Evolutionary conservation across 1,140 invertebrate species (phyloP).

Genomic region (Scaptodrosophila lebanonensis): DNA sequence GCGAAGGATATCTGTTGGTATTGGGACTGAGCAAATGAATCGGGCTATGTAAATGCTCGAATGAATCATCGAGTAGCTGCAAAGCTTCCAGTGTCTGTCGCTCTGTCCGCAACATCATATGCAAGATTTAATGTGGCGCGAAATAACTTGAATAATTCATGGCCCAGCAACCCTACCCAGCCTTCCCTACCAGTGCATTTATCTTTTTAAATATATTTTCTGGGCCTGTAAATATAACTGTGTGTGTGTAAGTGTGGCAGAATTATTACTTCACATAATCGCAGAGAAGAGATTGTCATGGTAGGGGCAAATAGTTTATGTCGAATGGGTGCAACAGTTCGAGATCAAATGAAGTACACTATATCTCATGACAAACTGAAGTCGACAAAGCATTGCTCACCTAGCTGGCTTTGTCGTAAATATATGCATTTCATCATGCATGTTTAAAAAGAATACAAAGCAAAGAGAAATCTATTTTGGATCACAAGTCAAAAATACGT

Average conservation of each 20-base stretch:
- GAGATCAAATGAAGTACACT: conserved; percentile 17
- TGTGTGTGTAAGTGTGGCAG: conserved; percentile 20
- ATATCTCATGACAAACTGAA: conserved; percentile 21
- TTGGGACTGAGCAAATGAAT: too few species aligned
- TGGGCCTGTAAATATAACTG: conserved; percentile 23
- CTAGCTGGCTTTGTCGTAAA: too few species aligned
- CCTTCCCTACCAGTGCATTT: too few species aligned
- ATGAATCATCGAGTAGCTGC: conserved; percentile 49
- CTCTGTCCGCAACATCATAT: too few species aligned
- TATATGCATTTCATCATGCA: too few species aligned
- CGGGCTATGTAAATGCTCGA: conserved; percentile 22
- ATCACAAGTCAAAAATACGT: too few species aligned
- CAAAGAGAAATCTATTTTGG: too few species aligned
- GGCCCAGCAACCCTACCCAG: conserved; percentile 22
- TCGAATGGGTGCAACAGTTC: conserved; percentile 30
- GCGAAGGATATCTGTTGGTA: too few species aligned
- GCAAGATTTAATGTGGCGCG: conserved; percentile 47
- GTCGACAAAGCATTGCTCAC: too few species aligned
- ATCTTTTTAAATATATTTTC: too few species aligned
- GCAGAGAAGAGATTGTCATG: conserved; percentile 42
- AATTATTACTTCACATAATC: conserved; percentile 50
- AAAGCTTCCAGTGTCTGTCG: conserved; percentile 14
- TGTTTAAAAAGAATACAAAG: too few species aligned
- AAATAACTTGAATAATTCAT: conserved; percentile 62
- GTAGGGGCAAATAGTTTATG: conserved; percentile 1